These are phyloP conservation scores for Physeter macrocephalus DNA, from an alignment of 2,113 vertebrate species.

Conservation along the genomic window DNA sequence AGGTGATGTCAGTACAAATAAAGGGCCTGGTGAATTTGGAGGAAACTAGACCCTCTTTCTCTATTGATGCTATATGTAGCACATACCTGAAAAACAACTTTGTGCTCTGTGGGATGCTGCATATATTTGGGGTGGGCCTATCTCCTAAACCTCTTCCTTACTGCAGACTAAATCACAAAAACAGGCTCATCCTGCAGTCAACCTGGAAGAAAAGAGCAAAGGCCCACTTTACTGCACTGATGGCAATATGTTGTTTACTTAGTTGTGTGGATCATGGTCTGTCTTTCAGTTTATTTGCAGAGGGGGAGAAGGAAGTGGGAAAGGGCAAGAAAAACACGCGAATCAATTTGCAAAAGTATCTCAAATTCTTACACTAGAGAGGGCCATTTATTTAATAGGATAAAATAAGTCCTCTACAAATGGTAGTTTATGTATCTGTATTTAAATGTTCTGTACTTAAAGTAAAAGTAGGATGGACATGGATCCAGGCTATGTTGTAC, in stretches of 20 bases:
- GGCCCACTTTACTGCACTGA: neutral
- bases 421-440: neutral
- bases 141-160: neutral
- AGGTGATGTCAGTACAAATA: neutral
- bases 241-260: neutral
- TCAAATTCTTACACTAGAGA: neutral
- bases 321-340: neutral
- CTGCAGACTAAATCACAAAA: constrained; percentile 12
- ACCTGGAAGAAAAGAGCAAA: neutral
- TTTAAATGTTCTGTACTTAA: neutral
- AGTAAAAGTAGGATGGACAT: neutral
- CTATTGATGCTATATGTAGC: constrained; percentile 35
- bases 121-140: neutral
- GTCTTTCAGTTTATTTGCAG: neutral
- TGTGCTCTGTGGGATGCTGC: neutral
- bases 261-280: neutral
- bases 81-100: neutral
- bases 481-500: neutral
- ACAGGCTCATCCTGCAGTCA: neutral
- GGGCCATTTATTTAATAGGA: neutral
- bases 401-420: neutral
- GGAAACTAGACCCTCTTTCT: neutral
- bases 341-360: neutral
- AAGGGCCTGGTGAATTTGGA: neutral
- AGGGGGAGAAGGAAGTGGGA: too few relatives aligned